Base-by-base conservation (phyloP, 1,140 invertebrate species). In the Caenorhabditis latens region DNA sequence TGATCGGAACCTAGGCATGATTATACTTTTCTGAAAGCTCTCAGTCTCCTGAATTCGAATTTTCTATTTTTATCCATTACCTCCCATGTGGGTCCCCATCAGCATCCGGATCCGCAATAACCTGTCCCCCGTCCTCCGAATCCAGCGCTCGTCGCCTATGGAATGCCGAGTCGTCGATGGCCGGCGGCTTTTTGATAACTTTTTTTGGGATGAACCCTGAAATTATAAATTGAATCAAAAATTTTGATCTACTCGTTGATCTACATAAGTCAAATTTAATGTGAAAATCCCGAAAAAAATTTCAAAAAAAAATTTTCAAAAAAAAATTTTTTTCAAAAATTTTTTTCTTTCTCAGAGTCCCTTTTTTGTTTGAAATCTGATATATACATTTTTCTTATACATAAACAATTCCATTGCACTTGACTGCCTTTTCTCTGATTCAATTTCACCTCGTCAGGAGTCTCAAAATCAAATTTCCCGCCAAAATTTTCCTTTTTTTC, bases 1-100 rank as follows among this genome's bases (percentile, higher is more conserved):
- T 1, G 32, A 32, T 1, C 32, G 1, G 32, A 32, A 32, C 2
- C 0, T 32, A 32, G 32, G 32, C 32, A 32, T 32, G 32, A 32
- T 32, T 32, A 32, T 32, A 32, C 32, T 61, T 61, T 61, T 61
- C 58, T 61, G 6, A 61, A 61, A 61, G 58, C 58, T 61, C 58
- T 16, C 9, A 32, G 2, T 32, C 32, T 32, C 32, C 32, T 2
- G 32, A 32, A 32, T 32, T 32, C 2, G 2, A 32, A 32, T 32
- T 32, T 32, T 32, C 2, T 32, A 32, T 32, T 32, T 32, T 32
- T 32, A 32, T 32, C 1, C 61, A 13, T 32, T 79, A 79, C 71
- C 71, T 79, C 11, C 71, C 71, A 79, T 79, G 71, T 13, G 71
- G 71, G 53, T 79, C 71, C 1, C 71, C 71, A 50, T 79, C 71